These are phyloP conservation scores for Rhadina sibilatrix DNA, from an alignment of 2,113 vertebrate species.

Conservation along the genomic window DNA sequence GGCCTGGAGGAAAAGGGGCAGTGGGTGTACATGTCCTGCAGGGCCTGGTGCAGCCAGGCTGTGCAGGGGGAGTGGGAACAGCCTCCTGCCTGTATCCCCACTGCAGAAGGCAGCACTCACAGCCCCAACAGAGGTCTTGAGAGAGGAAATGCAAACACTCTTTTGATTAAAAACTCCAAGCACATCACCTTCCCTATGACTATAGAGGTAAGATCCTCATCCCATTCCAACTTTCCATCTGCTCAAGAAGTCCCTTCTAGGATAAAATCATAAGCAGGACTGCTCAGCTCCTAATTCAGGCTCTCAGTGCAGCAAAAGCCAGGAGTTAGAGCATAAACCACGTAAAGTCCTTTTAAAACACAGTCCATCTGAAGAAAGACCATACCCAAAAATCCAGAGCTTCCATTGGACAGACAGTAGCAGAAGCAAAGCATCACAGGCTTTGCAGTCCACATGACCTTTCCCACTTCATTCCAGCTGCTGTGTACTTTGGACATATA, in stretches of 20 bases:
- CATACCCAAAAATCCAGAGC: background rate
- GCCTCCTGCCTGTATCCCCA: background rate
- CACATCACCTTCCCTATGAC: rapidly evolving
- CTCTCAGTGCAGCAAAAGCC: background rate
- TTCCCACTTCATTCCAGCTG: background rate
- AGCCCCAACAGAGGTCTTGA: rapidly evolving
- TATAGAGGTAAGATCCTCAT: background rate
- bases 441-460: background rate
- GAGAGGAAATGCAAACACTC: background rate
- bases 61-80: background rate
- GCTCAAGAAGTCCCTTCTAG: background rate
- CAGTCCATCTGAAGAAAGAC: background rate
- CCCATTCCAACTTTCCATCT: background rate
- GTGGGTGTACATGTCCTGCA: rapidly evolving
- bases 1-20: background rate
- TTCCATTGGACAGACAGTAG: background rate
- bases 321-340: background rate
- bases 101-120: background rate
- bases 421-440: background rate
- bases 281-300: background rate
- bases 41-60: background rate
- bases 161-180: background rate
- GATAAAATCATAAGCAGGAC: background rate
- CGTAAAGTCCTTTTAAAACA: background rate
- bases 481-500: background rate